Base-by-base conservation (phyloP, 2,888 invertebrate species). In the Microctonus hyperodae region DNA sequence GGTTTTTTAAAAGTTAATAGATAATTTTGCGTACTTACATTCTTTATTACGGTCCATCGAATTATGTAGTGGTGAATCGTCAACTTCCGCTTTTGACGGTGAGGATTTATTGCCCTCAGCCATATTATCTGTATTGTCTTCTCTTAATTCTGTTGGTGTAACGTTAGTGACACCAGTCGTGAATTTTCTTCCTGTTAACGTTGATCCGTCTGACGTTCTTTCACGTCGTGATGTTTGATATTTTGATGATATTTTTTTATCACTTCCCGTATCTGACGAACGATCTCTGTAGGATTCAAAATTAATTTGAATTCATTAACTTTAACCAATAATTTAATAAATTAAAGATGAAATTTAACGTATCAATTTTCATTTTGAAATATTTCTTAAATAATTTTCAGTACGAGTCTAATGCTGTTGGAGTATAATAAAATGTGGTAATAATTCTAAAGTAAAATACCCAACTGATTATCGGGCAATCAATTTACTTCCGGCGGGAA, bases 31-130 rank as follows among this genome's bases (percentile, higher is more conserved):
- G 69, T 75, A 91, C 96, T 94, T 86, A 97, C 97, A 96, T 91
- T 97, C 96, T 89, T 97, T 97, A 86, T 97, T 97, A 85, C 95
- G 95, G 85, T 96, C 96, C 91, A 97, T 94, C 83, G 93, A 91
- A 78, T 94, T 92, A 83, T 95, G 94, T 79, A 97, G 88, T 58
- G 97, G 97, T 80, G 95, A 94, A 82, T 96, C 95, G 87, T 97
- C 97, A 80, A 97, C 95, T 85, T 94, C 90, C 82, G 94, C 94
- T 86, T 95, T 94, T 76, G 95, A 95, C 79, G 96, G 94, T 76
- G 94, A 94, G 75, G 94, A 94, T 81, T 87, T 82, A 82, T 82
- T 82, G 80, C 82, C 81, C 79, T 83, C 83, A 75, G 82, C 83
- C 83, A 83, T 83, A 69, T 77, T 78, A 75, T 75, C 65, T 63